These are phyloP conservation scores for Pogonocichla stellata DNA, from an alignment of 2,113 vertebrate genomes.

Conservation along the genomic window DNA sequence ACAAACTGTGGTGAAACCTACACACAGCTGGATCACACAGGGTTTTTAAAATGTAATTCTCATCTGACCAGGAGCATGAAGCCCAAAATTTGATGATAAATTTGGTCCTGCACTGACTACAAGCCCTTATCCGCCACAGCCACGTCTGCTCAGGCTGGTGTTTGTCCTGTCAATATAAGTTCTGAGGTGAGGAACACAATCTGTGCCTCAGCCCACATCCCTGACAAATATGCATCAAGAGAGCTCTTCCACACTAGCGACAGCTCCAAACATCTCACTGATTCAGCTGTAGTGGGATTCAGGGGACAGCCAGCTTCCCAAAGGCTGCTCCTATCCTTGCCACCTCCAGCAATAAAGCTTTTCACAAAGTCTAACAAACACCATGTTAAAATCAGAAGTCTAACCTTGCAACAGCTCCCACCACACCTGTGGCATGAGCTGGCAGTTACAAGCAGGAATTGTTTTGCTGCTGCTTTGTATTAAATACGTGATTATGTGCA, in stretches of 20 bases:
- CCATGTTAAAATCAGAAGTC: neutral
- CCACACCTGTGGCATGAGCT: neutral
- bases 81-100: neutral
- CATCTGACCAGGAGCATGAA: neutral
- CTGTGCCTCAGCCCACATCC: constrained; percentile 28
- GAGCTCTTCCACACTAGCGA: neutral
- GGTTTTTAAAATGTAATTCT: neutral
- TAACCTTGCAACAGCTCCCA: neutral
- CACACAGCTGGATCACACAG: neutral
- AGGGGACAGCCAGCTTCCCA: neutral
- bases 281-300: neutral
- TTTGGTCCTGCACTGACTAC: neutral
- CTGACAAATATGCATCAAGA: neutral
- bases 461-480: neutral
- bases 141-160: constrained; percentile 12
- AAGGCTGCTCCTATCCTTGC: neutral
- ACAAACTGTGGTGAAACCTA: neutral
- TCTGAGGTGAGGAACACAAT: constrained; percentile 46
- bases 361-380: neutral
- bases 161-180: constrained; percentile 29
- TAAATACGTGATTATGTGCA: neutral
- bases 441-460: neutral
- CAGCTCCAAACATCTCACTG: neutral
- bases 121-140: neutral
- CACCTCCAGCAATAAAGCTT: neutral